These are phyloP conservation scores for Alentia gelatinosa DNA, from an alignment of 2,888 invertebrate species.

Conservation along the genomic window DNA sequence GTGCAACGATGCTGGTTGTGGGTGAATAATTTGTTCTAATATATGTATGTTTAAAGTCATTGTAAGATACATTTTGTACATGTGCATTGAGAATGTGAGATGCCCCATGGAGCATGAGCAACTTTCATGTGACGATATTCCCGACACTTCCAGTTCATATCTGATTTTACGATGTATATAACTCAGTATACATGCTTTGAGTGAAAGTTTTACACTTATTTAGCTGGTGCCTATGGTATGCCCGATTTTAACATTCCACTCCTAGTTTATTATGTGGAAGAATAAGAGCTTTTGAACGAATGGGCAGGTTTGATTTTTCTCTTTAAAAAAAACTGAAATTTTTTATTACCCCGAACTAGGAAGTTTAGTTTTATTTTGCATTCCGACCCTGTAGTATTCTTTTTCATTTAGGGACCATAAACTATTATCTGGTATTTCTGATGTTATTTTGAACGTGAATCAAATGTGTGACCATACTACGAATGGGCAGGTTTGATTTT, in stretches of 20 bases:
- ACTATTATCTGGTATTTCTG: no score
- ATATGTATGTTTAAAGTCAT: not conserved
- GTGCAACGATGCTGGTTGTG: not conserved
- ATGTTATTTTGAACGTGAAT: not conserved
- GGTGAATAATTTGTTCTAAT: not conserved
- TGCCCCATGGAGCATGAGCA: not conserved
- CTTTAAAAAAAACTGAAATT: not conserved
- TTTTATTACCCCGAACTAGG: not conserved
- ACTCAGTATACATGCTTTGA: not conserved
- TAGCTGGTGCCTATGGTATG: not conserved
- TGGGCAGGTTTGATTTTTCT: no score
- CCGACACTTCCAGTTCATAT: not conserved
- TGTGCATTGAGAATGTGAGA: not conserved
- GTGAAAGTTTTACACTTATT: not conserved
- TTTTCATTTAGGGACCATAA: not conserved
- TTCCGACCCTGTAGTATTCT: not conserved
- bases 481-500: no score
- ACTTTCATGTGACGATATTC: not conserved
- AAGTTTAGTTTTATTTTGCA: not conserved
- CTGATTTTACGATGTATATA: not conserved
- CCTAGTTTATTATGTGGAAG: not conserved
- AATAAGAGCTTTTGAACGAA: not conserved
- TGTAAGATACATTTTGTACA: constrained; percentile 33
- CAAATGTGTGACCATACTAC: not conserved
- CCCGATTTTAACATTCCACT: not conserved